Evolutionary conservation across 2,797 vertebrate genomes (phyloP), one percentile per base, ranked within the genome.

Genomic region (Poeciliopsis gracilis): DNA sequence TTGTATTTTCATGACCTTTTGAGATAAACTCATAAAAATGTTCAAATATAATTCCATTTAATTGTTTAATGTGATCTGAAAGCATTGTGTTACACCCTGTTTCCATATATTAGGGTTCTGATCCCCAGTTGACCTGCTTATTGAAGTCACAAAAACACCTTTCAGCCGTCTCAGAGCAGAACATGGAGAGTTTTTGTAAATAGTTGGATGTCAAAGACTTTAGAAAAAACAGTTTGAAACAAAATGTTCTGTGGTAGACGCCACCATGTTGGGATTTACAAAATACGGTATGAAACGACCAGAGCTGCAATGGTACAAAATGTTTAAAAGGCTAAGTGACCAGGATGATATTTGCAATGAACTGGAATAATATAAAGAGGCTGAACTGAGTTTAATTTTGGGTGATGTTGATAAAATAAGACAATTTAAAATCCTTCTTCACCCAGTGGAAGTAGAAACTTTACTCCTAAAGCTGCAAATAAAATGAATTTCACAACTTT

Each of bases 401-500:
- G 15, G 10, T 43, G n/a, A 25, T 30, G 38, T 69, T 12, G 23
- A 43, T 43, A n/a, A 69, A 41, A 43, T 25, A 69, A 69, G 12
- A n/a, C 23, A 3, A 45, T 28, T 45, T 70, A 45, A 46, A 70
- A 28, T 9, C 3, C 25, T 45, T 16, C 41, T 33, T 33, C 30
- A 3, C 25, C 33, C 11, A 11, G 28, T 10, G 1, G 6, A 61
- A 43, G 66, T 75, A 0, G 69, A 63, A 61, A 6, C 5, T 72
- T 76, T 61, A 28, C 43, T 20, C 28, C 41, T 45, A 55, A 55
- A 45, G 6, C 7, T 45, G 36, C 5, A 69, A 69, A 67, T 53
- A 5, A n/a, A 79, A 59, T 36, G 76, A 72, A 86, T 90, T 89
- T 90, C 66, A 67, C 69, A 82, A 76, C 78, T 43, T 79, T 55